Evolutionary conservation across 1,140 invertebrate genomes (phyloP).

Genomic region (Frieseomelitta varia): DNA sequence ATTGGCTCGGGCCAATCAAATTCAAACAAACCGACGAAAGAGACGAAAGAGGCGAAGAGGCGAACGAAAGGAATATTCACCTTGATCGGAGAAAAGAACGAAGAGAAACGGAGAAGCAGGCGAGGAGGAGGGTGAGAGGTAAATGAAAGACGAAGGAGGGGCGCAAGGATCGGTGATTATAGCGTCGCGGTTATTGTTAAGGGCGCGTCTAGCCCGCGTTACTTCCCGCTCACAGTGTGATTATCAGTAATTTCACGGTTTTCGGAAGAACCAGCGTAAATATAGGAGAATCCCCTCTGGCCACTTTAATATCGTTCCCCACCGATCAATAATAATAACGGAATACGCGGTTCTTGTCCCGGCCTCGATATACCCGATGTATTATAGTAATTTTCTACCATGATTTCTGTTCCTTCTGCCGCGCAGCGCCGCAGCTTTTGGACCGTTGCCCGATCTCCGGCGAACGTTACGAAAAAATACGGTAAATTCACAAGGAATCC

Average conservation of each 20-base stretch:
- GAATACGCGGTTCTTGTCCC: constrained; percentile 73
- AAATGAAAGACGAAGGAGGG: constrained; percentile 1
- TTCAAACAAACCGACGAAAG: not conserved
- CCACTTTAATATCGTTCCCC: constrained; percentile 77
- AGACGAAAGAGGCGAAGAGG: not conserved
- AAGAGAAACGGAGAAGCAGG: not conserved
- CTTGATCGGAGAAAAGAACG: not conserved
- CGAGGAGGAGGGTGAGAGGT: not conserved
- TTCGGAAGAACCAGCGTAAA: constrained; percentile 78
- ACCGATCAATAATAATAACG: constrained; percentile 81
- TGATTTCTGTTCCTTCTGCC: constrained; percentile 33
- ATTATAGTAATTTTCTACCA: constrained; percentile 80
- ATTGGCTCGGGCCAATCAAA: not conserved
- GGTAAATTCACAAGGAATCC: constrained; percentile 12
- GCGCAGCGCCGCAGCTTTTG: constrained; percentile 9
- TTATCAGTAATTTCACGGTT: constrained; percentile 80
- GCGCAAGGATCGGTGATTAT: constrained; percentile 51
- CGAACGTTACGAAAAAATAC: constrained; percentile 27
- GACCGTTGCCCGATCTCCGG: constrained; percentile 14
- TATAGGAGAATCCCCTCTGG: constrained; percentile 72
- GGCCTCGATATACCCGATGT: constrained; percentile 68
- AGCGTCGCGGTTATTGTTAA: constrained; percentile 68
- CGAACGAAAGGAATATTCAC: not conserved
- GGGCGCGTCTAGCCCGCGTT: constrained; percentile 58
- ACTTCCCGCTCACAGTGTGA: constrained; percentile 69